Evolutionary conservation across 64 coral and sea anemone genomes (phyloP).

Genomic region (Stylophora pistillata): DNA sequence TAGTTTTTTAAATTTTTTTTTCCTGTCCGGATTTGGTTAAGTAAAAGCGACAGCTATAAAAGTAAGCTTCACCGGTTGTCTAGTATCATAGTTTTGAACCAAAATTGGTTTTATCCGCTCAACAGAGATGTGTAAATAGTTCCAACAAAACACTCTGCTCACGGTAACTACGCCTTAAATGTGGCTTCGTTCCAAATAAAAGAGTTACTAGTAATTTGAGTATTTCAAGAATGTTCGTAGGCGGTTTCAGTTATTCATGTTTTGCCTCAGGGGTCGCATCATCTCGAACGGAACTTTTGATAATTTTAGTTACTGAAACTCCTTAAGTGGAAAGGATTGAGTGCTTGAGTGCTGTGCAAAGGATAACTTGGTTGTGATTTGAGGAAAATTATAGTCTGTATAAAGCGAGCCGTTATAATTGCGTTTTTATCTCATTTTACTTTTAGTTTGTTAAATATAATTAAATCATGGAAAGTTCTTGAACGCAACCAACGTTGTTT

Average conservation of each 20-base stretch:
- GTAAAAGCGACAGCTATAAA: no score
- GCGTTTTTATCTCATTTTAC: background rate
- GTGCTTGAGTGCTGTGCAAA: no score
- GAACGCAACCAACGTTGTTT: background rate
- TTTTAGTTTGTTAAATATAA: background rate
- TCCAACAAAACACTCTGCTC: background rate
- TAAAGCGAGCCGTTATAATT: background rate
- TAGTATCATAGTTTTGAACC: no score
- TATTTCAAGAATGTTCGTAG: slow-evolving; percentile 19
- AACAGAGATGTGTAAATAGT: background rate
- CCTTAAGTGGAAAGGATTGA: no score
- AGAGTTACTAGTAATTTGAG: background rate
- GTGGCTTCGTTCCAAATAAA: slow-evolving; percentile 12
- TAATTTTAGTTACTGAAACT: background rate
- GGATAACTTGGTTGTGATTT: no score
- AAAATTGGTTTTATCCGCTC: no score
- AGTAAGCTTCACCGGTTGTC: no score
- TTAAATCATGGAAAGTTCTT: slow-evolving; percentile 30
- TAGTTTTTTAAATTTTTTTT: no score
- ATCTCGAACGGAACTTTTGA: background rate
- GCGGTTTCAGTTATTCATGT: background rate
- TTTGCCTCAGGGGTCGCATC: slow-evolving; percentile 2
- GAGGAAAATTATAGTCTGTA: no score
- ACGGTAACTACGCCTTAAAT: background rate
- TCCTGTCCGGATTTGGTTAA: no score